These are phyloP conservation scores for rabbit (Oryctolagus cuniculus) DNA, from an alignment of 2,113 vertebrate genomes.

Conservation along the genomic window DNA sequence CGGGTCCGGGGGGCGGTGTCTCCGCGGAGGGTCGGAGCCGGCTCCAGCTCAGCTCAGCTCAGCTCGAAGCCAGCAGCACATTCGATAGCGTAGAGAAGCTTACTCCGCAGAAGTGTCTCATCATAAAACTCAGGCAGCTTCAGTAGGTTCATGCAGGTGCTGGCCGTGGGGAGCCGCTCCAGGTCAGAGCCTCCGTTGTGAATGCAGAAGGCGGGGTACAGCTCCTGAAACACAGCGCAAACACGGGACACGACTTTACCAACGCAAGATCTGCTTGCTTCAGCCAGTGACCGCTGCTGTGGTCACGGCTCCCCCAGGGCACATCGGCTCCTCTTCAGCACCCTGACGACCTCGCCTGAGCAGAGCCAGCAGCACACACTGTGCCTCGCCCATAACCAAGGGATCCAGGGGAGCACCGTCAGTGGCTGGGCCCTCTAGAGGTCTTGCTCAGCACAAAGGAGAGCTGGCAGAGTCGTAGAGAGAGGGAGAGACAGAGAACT, in stretches of 20 bases:
- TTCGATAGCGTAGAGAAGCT: constrained; percentile 98
- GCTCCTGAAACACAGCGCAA: constrained; percentile 90
- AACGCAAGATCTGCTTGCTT: background rate
- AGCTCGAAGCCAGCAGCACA: constrained; percentile 98
- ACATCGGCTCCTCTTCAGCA: background rate
- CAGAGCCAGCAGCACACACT: no score
- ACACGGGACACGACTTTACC: background rate
- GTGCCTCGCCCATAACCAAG: background rate
- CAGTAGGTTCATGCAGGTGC: constrained; percentile 99
- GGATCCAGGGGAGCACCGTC: no score
- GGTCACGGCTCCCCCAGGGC: background rate
- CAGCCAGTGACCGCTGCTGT: background rate
- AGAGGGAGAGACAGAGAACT: no score
- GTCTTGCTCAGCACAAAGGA: background rate
- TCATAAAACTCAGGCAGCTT: constrained; percentile 98
- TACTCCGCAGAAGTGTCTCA: constrained; percentile 95
- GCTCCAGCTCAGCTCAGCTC: constrained; percentile 90
- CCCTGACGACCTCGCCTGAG: background rate
- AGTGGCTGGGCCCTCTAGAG: no score
- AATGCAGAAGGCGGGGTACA: constrained; percentile 99
- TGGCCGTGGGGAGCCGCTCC: constrained; percentile 97
- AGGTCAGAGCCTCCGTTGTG: constrained; percentile 97
- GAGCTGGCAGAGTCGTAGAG: no score
- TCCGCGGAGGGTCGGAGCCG: constrained; percentile 62
- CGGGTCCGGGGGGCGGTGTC: constrained; percentile 70